These are phyloP conservation scores for Sclerurus mexicanus DNA, from an alignment of 2,113 vertebrate genomes.

Conservation along the genomic window DNA sequence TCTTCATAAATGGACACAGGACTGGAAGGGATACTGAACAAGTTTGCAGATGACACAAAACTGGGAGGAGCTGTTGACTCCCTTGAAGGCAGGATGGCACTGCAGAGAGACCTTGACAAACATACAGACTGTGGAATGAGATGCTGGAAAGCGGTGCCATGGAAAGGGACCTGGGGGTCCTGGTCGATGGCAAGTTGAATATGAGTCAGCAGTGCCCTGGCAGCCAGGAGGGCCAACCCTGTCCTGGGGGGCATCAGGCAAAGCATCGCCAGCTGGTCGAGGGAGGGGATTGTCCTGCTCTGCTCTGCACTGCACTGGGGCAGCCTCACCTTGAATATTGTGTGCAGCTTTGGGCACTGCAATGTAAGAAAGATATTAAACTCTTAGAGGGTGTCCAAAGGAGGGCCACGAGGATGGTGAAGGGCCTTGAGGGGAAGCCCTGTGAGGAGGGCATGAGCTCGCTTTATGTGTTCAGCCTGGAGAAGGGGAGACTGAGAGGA, in stretches of 20 bases:
- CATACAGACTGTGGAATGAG: background rate
- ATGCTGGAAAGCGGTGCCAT: background rate
- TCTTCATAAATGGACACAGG: background rate
- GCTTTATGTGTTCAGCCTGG: background rate
- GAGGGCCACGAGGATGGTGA: background rate
- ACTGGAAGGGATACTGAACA: background rate
- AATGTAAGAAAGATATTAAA: background rate
- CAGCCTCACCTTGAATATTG: background rate
- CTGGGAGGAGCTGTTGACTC: background rate
- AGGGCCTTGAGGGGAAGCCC: background rate
- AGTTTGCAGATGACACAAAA: background rate
- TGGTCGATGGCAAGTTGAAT: background rate
- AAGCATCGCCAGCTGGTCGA: background rate
- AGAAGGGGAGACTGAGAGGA: background rate
- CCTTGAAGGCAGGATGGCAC: background rate
- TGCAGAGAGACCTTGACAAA: background rate
- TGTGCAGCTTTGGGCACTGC: background rate
- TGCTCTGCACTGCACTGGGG: background rate
- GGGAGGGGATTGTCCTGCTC: background rate
- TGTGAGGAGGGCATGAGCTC: background rate
- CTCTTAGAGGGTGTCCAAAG: background rate
- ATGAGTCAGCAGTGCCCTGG: background rate
- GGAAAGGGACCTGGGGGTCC: background rate
- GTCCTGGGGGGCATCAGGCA: background rate
- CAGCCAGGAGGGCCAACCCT: background rate